Base-by-base conservation (phyloP, 1,140 invertebrate species). In the Drosophila baimaii region DNA sequence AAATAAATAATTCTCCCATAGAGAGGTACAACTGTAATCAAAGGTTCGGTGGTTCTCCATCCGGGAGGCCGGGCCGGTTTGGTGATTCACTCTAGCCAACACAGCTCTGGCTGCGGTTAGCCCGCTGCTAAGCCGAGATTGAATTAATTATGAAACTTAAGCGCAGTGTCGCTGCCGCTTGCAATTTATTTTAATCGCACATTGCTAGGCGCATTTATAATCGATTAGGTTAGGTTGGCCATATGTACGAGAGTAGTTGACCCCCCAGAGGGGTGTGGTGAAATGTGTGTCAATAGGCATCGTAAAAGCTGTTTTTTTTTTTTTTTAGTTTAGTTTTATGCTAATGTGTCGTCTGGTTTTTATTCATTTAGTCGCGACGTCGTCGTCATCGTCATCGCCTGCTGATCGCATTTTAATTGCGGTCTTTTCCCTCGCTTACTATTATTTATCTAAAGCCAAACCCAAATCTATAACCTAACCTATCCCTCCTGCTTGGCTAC, bases 101-200 rank as follows among this genome's bases (percentile, higher is more conserved):
- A 33, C 31, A 39, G 25, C 21, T 54, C 23, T 58, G 47, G 5
- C 46, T 66, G 37, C 68, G 71, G 41, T 59, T 61, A 43, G 35
- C 63, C 61, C 68, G 64, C 54, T n/a, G 52, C 44, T 37, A 29
- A 58, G 65, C 51, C 31, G 27, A 51, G 65, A 73, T 64, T 82
- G 81, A 89, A 91, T 91, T 91, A 91, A 91, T 91, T 91, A 91
- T 91, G 81, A 84, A 91, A 90, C 74, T 90, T 91, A 81, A 84
- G 80, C 69, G 66, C 47, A 73, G 65, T 35, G 31, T 63, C 62
- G 66, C 78, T 77, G 76, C 79, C 43, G 63, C 73, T 85, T 85
- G 89, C 84, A 91, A 91, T 91, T 91, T 91, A 82, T 91, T 85
- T 91, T 90, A 85, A 84, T 90, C 89, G 84, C 84, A 91, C 89